A percentile compares a stretch with the other conserved stretches of the same genome.
Evolutionary conservation across 2,888 invertebrate species (phyloP).

Genomic region (Trissonchulus sp.): DNA sequence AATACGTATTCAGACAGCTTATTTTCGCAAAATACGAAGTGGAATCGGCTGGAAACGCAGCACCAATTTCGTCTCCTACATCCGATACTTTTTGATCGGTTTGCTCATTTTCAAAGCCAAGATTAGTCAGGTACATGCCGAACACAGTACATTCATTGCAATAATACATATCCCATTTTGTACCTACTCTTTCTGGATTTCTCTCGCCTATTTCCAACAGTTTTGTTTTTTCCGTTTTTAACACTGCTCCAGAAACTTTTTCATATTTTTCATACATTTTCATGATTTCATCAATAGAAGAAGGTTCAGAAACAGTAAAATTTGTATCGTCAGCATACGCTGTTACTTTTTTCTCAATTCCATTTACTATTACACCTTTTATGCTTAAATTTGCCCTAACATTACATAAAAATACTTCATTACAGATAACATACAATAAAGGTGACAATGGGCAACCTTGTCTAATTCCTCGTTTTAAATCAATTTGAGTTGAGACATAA

Average conservation of each 20-base stretch:
- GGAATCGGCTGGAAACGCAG: background rate
- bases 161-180: background rate
- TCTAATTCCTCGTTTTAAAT: slow-evolving; percentile 15
- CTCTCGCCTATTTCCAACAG: background rate
- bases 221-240: slow-evolving; percentile 15
- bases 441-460: slow-evolving; percentile 27
- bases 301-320: background rate
- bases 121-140: background rate
- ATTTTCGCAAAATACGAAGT: background rate
- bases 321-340: slow-evolving; percentile 21
- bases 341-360: background rate
- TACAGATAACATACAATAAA: slow-evolving; percentile 13
- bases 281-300: background rate
- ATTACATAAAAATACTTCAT: background rate
- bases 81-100: background rate
- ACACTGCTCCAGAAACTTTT: slow-evolving; percentile 1
- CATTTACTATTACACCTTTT: background rate
- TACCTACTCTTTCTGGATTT: background rate
- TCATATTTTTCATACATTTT: background rate
- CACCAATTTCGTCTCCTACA: background rate
- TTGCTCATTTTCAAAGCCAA: background rate
- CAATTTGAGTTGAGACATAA: background rate
- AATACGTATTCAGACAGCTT: background rate
- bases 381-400: background rate
- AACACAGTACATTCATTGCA: background rate